Percentiles rank a stretch among this genome's conserved stretches.
Evolutionary conservation across 2,113 vertebrate species (phyloP).

Genomic region (Nycticorax nycticorax): DNA sequence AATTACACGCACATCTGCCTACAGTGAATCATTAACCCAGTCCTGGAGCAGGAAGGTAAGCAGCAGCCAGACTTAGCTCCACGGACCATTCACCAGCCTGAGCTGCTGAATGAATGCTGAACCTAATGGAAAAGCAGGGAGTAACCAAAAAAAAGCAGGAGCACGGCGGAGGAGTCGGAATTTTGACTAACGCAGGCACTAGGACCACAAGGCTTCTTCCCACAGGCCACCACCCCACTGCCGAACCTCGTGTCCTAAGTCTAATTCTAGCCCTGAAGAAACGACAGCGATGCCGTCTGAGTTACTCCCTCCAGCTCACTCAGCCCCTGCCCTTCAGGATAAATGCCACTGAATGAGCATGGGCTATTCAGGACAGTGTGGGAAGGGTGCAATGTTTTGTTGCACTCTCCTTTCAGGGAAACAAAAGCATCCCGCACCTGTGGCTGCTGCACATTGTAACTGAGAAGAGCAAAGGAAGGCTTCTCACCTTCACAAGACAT

Average conservation of each 20-base stretch:
- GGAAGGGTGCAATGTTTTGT: background rate
- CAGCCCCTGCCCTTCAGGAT: background rate
- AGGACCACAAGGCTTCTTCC: background rate
- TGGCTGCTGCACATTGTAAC: background rate
- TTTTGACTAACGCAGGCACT: background rate
- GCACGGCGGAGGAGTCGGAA: accelerated
- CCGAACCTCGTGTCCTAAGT: background rate
- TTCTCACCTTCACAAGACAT: background rate
- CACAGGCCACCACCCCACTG: background rate
- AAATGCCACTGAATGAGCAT: background rate
- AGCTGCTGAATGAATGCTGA: background rate
- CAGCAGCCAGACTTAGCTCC: background rate
- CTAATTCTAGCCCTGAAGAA: background rate
- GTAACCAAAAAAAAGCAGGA: background rate
- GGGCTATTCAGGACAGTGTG: background rate
- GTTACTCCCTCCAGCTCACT: background rate
- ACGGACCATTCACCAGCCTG: background rate
- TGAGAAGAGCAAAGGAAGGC: background rate
- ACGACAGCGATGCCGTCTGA: accelerated
- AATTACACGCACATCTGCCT: background rate
- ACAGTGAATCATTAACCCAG: background rate
- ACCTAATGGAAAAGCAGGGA: background rate
- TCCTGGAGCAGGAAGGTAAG: background rate
- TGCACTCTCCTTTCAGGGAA: background rate
- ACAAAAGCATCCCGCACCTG: background rate